phyloP scores from a whole-genome alignment of 2,888 invertebrate genomes.

The Spilarctia lutea region DNA sequence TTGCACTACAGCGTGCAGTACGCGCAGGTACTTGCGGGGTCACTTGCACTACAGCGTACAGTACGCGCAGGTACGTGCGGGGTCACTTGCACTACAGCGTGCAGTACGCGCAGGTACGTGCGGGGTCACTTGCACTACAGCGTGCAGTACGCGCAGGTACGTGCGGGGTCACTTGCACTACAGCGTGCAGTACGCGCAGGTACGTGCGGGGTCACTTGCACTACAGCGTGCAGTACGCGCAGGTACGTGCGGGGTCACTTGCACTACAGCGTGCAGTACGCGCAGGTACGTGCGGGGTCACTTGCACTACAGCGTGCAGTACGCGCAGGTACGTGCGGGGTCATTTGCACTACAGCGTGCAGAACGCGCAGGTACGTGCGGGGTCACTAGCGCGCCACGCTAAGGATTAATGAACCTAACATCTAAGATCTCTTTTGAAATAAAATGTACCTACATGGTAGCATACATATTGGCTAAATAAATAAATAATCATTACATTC shows the following conservation, averaged over 20 bases:
- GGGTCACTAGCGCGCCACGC: no score
- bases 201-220: neutral
- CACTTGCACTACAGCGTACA: slow-evolving; percentile 56
- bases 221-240: neutral
- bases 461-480: no score
- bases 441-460: no score
- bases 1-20: neutral
- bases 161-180: neutral
- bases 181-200: neutral
- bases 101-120: neutral
- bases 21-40: neutral
- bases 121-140: neutral
- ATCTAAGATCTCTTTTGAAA: no score
- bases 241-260: neutral
- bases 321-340: no score
- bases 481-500: no score
- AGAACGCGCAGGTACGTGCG: no score
- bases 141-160: neutral
- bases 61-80: slow-evolving; percentile 20
- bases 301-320: no score
- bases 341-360: no score
- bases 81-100: neutral
- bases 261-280: neutral
- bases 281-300: neutral
- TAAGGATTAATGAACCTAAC: no score